Conservation (phyloP, 1,140 invertebrate species). For the Ceratoteleas bidentatus region DNA sequence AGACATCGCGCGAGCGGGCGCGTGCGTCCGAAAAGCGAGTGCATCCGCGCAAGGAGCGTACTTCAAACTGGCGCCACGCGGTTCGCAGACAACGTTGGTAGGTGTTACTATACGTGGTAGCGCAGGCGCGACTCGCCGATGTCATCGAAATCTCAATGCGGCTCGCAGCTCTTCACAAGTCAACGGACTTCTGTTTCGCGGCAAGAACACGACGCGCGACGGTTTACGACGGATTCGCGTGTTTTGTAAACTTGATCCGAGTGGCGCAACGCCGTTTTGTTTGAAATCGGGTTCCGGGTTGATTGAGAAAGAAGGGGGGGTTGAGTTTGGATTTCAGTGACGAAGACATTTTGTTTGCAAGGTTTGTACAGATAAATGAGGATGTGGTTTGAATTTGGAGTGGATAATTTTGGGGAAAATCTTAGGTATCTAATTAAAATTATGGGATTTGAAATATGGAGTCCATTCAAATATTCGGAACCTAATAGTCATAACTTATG, state of each 20-base stretch:
- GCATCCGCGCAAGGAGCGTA: slow-evolving; percentile 78
- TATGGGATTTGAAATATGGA: too few relatives aligned
- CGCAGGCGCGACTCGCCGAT: slow-evolving; percentile 71
- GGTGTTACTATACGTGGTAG: slow-evolving; percentile 68
- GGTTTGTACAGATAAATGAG: too few relatives aligned
- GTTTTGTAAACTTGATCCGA: slow-evolving; percentile 41
- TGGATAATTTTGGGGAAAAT: too few relatives aligned
- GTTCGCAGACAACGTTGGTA: slow-evolving; percentile 74
- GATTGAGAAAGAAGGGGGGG: too few relatives aligned
- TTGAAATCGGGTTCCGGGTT: too few relatives aligned
- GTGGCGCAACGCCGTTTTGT: not conserved
- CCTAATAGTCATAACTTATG: too few relatives aligned
- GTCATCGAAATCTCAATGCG: slow-evolving; percentile 70
- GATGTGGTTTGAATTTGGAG: too few relatives aligned
- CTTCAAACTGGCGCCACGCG: slow-evolving; percentile 81
- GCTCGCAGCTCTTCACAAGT: slow-evolving; percentile 65
- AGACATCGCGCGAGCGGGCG: slow-evolving; percentile 39
- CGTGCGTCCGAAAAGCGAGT: slow-evolving; percentile 68
- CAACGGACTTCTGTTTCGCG: slow-evolving; percentile 61
- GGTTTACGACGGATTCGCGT: slow-evolving; percentile 36
- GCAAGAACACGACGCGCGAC: slow-evolving; percentile 40
- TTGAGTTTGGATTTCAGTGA: too few relatives aligned
- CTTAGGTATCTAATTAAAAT: too few relatives aligned
- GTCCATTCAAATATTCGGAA: too few relatives aligned
- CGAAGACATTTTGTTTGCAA: too few relatives aligned